A percentile compares a stretch with the other conserved stretches of the same genome.
Conservation (phyloP, 1,140 invertebrate species). For the Gonatopus flavifemur region DNA sequence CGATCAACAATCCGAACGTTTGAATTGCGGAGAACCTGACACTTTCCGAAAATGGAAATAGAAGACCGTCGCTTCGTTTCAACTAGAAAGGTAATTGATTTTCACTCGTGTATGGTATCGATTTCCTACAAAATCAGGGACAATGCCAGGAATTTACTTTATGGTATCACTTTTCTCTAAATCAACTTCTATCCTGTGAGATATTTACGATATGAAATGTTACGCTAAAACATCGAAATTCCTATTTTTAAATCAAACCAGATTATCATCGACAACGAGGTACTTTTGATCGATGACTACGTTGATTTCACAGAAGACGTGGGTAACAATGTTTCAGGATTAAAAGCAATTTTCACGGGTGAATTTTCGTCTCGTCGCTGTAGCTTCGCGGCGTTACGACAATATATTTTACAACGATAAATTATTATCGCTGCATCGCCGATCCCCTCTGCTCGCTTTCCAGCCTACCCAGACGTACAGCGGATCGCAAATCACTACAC, state of each 20-base stretch:
- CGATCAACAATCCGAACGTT: too few species aligned
- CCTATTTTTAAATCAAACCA: not conserved
- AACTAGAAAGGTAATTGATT: not conserved
- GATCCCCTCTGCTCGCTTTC: not conserved
- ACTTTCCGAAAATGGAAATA: not conserved
- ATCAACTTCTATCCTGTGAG: too few species aligned
- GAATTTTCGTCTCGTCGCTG: not conserved
- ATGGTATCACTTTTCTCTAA: too few species aligned
- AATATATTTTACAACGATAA: slow-evolving; percentile 45
- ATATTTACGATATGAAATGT: too few species aligned
- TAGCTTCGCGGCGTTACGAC: slow-evolving; percentile 17
- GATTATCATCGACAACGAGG: not conserved
- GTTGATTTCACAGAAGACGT: not conserved
- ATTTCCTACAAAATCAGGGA: too few species aligned
- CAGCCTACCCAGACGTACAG: slow-evolving; percentile 19
- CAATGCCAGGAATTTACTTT: too few species aligned
- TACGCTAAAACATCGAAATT: too few species aligned
- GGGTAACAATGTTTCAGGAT: not conserved
- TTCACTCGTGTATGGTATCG: too few species aligned
- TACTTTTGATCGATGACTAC: not conserved
- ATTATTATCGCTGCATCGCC: slow-evolving; percentile 40
- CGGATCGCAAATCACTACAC: slow-evolving; percentile 40
- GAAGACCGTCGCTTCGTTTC: not conserved
- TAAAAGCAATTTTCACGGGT: not conserved
- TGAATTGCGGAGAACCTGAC: slow-evolving; percentile 20